Evolutionary conservation across 2,888 invertebrate species (phyloP), one percentile per base, ranked within the genome.

Genomic region (Orthonevra nobilis): DNA sequence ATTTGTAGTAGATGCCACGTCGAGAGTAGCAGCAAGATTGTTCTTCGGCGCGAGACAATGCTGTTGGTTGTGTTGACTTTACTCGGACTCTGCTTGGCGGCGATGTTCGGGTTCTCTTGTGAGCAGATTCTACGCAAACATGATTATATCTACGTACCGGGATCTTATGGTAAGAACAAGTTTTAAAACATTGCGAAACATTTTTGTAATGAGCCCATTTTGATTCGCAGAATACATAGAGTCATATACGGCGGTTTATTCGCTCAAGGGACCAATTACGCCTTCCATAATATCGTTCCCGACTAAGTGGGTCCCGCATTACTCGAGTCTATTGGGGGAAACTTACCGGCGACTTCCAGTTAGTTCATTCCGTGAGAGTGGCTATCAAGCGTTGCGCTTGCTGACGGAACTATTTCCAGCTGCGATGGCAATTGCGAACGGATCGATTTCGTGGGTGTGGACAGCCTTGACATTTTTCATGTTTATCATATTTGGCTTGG

Each of bases 401-500:
- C 93, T 96, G 7, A 96, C 96, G n/a, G 96, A 97, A 89, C 88
- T 97, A n/a, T 94, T 96, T 81, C 97, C 97, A 0, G 94, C 96
- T 0, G 94, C 95, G 0, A 90, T 96, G 20, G 95, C 96, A 0
- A 90, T 94, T 17, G 88, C 96, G 0, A 91, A 93, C 38, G 92
- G 93, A 66, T 91, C 92, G 86, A 89, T 97, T 3, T 96, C 96
- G 0, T 95, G 96, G 54, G 94, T 95, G 81, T 97, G 97, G 97
- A 94, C 95, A 0, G 94, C 95, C 6, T 91, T 96, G 46, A 95
- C 96, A 85, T 97, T 95, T 89, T 93, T 95, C 85, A 93, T 94
- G 82, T 91, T 97, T 69, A 94, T 96, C 81, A 90, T 95, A 84
- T 96, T 97, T 85, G 97, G 96, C 0, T 91, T 97, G 69, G 95